Conservation (phyloP, 2,888 invertebrate genomes). For the Xestia sexstrigata region DNA sequence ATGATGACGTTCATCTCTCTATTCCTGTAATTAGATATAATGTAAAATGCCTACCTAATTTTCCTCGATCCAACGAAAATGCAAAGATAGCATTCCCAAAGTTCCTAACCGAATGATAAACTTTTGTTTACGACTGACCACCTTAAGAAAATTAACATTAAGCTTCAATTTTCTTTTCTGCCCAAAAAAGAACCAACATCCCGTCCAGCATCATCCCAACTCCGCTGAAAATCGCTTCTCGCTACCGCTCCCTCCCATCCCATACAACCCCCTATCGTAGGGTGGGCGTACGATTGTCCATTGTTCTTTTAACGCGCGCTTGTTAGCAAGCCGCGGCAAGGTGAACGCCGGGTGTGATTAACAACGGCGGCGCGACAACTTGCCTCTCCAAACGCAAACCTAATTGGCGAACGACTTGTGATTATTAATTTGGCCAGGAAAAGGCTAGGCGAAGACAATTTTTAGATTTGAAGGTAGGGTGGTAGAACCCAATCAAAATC, state of each 20-base stretch:
- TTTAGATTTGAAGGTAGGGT: conserved; percentile 10
- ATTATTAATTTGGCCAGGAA: conserved; percentile 57
- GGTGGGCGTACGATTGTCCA: conserved; percentile 83
- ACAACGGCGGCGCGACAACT: conserved; percentile 67
- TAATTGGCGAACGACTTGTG: conserved; percentile 65
- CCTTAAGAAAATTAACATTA: not conserved
- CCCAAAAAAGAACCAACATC: not conserved
- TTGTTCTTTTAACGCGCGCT: conserved; percentile 90
- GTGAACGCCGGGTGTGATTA: conserved; percentile 79
- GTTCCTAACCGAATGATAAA: not conserved
- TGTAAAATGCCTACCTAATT: not conserved
- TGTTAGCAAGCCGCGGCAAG: conserved; percentile 83
- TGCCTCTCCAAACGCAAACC: conserved; percentile 63
- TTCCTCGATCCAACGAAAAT: not conserved
- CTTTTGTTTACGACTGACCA: not conserved
- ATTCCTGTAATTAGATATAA: not conserved
- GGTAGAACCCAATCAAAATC: not conserved
- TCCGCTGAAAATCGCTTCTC: not conserved
- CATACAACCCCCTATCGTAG: conserved; percentile 46
- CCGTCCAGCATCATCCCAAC: not conserved
- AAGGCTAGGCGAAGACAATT: conserved; percentile 1
- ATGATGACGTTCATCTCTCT: not conserved
- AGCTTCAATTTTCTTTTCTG: not conserved
- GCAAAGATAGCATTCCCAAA: not conserved
- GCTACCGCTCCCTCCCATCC: conserved; percentile 43